Base-by-base conservation (phyloP, 1,140 invertebrate genomes). In the Drosophila parvula region DNA sequence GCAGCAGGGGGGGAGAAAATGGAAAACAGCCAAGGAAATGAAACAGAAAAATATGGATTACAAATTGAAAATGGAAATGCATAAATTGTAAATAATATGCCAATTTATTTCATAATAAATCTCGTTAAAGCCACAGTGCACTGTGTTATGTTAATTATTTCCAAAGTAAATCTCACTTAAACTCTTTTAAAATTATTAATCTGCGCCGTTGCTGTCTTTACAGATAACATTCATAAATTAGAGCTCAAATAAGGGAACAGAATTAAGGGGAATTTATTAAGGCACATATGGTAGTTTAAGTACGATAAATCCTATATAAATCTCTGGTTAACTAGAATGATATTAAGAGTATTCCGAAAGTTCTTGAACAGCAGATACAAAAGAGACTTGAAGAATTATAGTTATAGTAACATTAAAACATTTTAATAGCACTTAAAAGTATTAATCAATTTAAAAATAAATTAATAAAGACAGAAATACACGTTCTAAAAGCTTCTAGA, bases 131-230 rank as follows among this genome's bases (percentile, higher is more conserved):
- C 18, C 53, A 10, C 8, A n/a, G 4, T 4, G 3, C 11, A 5
- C 22, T 22, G 16, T 14, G 18, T 6, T 28, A 48, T 34, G 27
- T 38, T 12, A 40, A 50, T 70, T 48, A 40, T 67, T 48, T 40
- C 7, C 9, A 16, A 27, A 22, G 30, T 41, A 22, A 36, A 58
- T 38, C 48, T 22, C 7, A 50, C 32, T 18, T 57, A 18, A 36
- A 22, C 27, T 22, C n/a, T 16, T 16, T 61, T 22, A 12, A n/a
- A 50, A 34, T 67, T 41, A 65, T 67, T 16, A 14, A n/a, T 14
- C 22, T 65, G 14, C 28, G 14, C n/a, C n/a, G 5, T 32, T 40
- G 10, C n/a, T 32, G 43, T 36, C 22, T 12, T 30, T 47, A 10
- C 18, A 48, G 27, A 16, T 65, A 36, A 38, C 5, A 38, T 1